These are phyloP conservation scores for Choloepus hoffmanni DNA, from an alignment of 2,113 vertebrate species.

Conservation along the genomic window DNA sequence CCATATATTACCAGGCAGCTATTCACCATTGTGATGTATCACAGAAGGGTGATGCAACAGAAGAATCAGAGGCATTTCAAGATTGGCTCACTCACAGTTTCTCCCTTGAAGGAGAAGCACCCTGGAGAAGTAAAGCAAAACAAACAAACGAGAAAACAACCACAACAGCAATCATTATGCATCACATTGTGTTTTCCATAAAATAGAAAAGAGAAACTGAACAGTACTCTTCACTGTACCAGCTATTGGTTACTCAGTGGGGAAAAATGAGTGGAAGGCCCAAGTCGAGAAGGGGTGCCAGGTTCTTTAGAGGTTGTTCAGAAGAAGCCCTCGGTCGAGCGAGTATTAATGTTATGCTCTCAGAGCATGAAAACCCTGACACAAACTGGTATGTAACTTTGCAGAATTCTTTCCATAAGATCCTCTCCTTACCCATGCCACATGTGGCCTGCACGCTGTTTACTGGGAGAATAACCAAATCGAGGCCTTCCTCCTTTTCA, in stretches of 20 bases:
- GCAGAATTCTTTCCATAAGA: background rate
- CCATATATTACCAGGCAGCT: accelerated
- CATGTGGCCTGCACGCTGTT: accelerated
- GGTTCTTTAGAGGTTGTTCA: background rate
- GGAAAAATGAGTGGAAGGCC: constrained; percentile 5
- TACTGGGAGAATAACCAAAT: background rate
- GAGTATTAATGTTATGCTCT: accelerated
- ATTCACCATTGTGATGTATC: constrained; percentile 55
- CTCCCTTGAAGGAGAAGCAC: background rate
- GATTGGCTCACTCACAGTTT: background rate
- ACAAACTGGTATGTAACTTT: background rate
- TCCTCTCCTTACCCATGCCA: background rate
- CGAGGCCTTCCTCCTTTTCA: background rate
- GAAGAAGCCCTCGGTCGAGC: background rate
- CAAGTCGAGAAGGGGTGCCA: accelerated
- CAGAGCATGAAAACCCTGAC: accelerated
- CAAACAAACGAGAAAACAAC: background rate
- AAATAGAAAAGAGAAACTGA: background rate
- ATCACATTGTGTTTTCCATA: background rate
- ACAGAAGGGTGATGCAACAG: constrained; percentile 41
- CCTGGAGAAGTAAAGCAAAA: background rate
- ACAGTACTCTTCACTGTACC: background rate
- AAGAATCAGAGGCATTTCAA: background rate
- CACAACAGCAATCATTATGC: accelerated
- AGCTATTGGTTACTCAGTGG: background rate